These are phyloP conservation scores for Folsomia candida DNA, from an alignment of 2,888 invertebrate species.

Conservation along the genomic window DNA sequence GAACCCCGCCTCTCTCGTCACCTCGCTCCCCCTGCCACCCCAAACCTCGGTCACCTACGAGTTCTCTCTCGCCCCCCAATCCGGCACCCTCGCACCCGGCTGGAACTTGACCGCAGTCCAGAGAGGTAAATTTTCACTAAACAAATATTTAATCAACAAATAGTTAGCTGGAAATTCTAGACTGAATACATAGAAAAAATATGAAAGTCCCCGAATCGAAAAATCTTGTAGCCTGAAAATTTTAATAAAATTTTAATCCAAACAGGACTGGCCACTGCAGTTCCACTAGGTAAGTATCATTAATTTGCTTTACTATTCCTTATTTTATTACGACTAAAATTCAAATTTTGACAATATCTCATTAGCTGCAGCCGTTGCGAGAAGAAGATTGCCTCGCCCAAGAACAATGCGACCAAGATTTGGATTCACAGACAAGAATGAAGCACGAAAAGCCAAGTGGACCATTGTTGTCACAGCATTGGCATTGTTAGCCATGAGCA, in stretches of 20 bases:
- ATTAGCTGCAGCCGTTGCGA: constrained; percentile 48
- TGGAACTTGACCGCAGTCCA: constrained; percentile 50
- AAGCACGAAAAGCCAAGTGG: constrained; percentile 67
- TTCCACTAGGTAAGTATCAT: not conserved
- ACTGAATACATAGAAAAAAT: no score
- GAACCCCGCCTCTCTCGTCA: constrained; percentile 39
- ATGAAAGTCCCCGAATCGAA: no score
- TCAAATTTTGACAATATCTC: not conserved
- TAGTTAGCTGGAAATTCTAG: no score
- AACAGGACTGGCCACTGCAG: not conserved
- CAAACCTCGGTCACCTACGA: constrained; percentile 49
- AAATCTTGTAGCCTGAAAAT: not conserved
- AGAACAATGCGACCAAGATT: constrained; percentile 44
- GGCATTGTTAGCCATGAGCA: constrained; percentile 79
- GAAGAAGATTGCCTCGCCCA: constrained; percentile 47
- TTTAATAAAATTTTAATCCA: not conserved
- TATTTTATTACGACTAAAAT: not conserved
- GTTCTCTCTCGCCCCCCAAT: constrained; percentile 48
- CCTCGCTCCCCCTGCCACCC: constrained; percentile 46
- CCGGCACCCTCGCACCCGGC: constrained; percentile 48
- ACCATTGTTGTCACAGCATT: constrained; percentile 89
- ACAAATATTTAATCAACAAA: no score
- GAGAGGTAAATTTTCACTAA: constrained; percentile 47
- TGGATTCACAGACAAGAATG: constrained; percentile 49
- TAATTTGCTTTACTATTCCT: not conserved